phyloP scores from a whole-genome alignment of 2,797 vertebrate species.

The Borostomias antarcticus region DNA sequence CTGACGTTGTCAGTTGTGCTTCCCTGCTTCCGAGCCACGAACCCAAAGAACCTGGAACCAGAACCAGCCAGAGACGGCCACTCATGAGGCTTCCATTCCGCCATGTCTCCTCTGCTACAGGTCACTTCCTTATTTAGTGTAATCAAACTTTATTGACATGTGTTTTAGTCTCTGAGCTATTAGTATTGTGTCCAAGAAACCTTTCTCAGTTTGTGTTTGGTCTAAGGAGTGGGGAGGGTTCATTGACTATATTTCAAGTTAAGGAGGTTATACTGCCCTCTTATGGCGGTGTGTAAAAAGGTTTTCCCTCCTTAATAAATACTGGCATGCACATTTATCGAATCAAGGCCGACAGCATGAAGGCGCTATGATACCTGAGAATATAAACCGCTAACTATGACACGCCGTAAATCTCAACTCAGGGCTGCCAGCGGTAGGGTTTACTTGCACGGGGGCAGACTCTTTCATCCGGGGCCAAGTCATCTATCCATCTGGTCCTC shows the following conservation, averaged over 20 bases:
- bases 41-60: constrained; percentile 89
- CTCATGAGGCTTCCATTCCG: background rate
- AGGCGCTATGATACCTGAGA: background rate
- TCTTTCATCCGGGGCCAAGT: constrained; percentile 38
- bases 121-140: too few relatives aligned
- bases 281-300: too few relatives aligned
- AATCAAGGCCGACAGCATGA: background rate
- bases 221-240: background rate
- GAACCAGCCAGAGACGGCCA: background rate
- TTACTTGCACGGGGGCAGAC: background rate
- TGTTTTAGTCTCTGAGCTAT: too few relatives aligned
- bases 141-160: too few relatives aligned
- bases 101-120: background rate
- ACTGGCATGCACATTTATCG: background rate
- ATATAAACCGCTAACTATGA: background rate
- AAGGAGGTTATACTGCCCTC: too few relatives aligned
- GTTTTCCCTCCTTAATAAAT: too few relatives aligned
- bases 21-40: constrained; percentile 96
- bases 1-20: constrained; percentile 98
- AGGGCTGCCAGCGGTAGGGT: background rate
- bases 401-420: constrained; percentile 7
- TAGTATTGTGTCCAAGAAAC: too few relatives aligned
- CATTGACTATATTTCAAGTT: too few relatives aligned
- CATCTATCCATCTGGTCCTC: constrained; percentile 34
- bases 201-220: background rate